Evolutionary conservation across 2,888 invertebrate species (phyloP).

Genomic region (Acanthosepion esculentum): DNA sequence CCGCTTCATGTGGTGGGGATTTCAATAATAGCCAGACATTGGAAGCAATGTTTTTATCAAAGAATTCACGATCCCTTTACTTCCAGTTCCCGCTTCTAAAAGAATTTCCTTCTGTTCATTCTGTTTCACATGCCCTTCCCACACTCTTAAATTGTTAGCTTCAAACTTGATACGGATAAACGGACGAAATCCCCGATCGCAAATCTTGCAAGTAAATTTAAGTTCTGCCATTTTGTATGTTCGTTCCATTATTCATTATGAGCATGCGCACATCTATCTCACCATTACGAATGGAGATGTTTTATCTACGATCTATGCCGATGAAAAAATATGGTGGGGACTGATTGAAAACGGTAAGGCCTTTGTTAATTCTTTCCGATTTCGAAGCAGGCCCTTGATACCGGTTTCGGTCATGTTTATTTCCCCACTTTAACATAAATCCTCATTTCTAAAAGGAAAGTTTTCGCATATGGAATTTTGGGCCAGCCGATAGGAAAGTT

Average conservation of each 20-base stretch:
- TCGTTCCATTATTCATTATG: neutral
- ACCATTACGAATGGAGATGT: neutral
- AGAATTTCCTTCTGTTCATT: neutral
- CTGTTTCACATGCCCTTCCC: neutral
- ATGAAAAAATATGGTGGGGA: neutral
- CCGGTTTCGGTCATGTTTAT: neutral
- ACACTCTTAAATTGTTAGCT: neutral
- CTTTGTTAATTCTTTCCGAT: neutral
- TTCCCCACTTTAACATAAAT: neutral
- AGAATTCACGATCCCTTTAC: neutral
- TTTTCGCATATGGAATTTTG: neutral
- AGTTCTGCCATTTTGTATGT: neutral
- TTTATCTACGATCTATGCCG: neutral
- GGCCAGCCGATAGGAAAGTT: neutral
- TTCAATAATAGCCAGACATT: conserved; percentile 2
- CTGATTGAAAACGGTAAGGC: neutral
- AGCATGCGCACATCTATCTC: neutral
- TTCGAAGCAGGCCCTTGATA: neutral
- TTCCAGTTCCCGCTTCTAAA: neutral
- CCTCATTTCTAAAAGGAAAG: neutral
- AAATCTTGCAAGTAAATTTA: neutral
- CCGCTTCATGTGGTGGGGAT: neutral
- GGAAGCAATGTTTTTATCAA: neutral
- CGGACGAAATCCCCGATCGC: neutral
- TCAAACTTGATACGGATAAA: neutral